Evolutionary conservation across 1,140 invertebrate species (phyloP), one percentile per base, ranked within the genome.

Genomic region (Pygmarrhopalites habei): DNA sequence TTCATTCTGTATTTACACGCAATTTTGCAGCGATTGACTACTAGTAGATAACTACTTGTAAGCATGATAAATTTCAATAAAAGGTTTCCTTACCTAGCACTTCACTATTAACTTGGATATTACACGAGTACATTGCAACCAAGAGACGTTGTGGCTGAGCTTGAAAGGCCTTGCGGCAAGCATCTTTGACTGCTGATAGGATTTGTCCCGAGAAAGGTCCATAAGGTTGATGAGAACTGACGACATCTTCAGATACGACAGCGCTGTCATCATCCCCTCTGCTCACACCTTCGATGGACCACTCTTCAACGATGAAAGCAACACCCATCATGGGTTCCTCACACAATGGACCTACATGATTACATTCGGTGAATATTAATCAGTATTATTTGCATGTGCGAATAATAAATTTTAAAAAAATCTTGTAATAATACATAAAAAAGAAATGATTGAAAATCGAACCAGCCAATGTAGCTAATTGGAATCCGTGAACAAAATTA

Each of bases 241-340:
- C 58, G 12, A 32, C 23, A 5, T 35, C 32, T 35, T 47, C 44
- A 17, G 28, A 14, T 21, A 66, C 60, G 12, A 62, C 46, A 23
- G 52, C 47, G 41, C 62, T 68, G 39, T 51, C 51, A 47, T 25
- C 44, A 35, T 35, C 32, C 5, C 15, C 15, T 35, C 5, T 35
- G 15, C 15, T 35, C 12, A 19, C 3, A 25, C 23, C 49, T 12
- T 39, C 53, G 15, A 41, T 41, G 29, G 19, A 78, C 88, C 89
- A 92, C 72, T 87, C 86, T 73, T 94, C 86, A 1, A 97, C 80
- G 64, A 91, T 79, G 76, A 96, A 95, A 60, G 86, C 90, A 0
- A 97, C 90, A 1, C 94, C 94, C 80, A 88, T 89, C 87, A 97
- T 90, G 19, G 93, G 91, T 73, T 98, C 95, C 74, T 97, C 92